These are phyloP conservation scores for Meandrina meandrites DNA, from an alignment of 92 coral and sea anemone genomes.

Conservation along the genomic window DNA sequence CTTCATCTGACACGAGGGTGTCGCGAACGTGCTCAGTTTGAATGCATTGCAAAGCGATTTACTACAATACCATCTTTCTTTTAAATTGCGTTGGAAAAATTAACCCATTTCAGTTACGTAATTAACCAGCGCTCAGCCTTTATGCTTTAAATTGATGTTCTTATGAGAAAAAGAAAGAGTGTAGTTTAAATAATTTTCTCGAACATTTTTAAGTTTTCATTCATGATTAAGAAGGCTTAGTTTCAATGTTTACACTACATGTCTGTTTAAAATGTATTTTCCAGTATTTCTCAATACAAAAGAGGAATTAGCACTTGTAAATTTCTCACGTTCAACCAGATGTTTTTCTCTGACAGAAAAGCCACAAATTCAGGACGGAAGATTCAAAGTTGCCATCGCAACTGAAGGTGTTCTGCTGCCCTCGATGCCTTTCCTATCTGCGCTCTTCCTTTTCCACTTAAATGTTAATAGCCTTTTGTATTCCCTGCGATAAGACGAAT, in stretches of 20 bases:
- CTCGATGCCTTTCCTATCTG: neutral
- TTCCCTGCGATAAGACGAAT: slow-evolving; percentile 50
- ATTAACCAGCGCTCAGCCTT: too few relatives aligned
- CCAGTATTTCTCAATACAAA: neutral
- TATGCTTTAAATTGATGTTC: too few relatives aligned
- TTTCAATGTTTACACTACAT: neutral
- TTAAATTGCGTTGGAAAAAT: neutral
- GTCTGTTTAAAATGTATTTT: slow-evolving; percentile 3
- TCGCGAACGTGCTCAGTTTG: neutral
- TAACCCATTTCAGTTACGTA: too few relatives aligned
- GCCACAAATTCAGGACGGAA: slow-evolving; percentile 1
- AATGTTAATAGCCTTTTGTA: slow-evolving; percentile 29
- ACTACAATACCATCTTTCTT: neutral
- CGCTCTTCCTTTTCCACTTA: slow-evolving; percentile 10
- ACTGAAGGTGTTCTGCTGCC: slow-evolving; percentile 4
- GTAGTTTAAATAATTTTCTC: neutral
- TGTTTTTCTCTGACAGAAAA: neutral
- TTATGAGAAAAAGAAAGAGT: neutral
- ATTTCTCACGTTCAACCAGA: neutral
- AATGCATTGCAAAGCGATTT: neutral
- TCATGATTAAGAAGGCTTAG: neutral
- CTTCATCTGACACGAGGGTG: neutral
- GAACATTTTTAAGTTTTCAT: too few relatives aligned
- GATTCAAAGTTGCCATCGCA: slow-evolving; percentile 29
- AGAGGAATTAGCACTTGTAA: neutral